phyloP scores from a whole-genome alignment of 2,797 vertebrate genomes.

The Tarsius wallacei region DNA sequence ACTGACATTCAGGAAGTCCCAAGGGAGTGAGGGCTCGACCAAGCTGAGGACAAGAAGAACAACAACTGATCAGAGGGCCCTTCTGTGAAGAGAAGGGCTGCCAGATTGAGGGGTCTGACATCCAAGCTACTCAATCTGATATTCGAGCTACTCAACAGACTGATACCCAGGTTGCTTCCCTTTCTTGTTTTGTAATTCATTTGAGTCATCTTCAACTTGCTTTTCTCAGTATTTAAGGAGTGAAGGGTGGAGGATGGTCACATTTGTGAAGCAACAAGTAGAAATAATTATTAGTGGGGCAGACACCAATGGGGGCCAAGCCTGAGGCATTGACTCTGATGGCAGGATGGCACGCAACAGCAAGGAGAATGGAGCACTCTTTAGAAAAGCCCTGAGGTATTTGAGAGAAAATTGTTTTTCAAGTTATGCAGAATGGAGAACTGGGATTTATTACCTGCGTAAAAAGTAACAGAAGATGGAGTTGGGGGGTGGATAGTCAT shows the following conservation, averaged over 20 bases:
- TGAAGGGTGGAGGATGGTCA: not conserved
- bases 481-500: not conserved
- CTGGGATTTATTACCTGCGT: not conserved
- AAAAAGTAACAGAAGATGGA: not conserved
- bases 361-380: not conserved
- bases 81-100: not conserved
- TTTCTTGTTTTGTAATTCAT: not conserved
- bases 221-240: not conserved
- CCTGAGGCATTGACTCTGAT: not conserved
- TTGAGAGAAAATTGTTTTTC: not conserved
- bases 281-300: not conserved
- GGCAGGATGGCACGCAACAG: not conserved
- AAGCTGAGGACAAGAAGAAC: not conserved
- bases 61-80: not conserved
- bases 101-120: not conserved
- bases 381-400: not conserved
- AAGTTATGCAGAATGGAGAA: not conserved
- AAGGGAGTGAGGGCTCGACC: not conserved
- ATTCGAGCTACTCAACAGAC: not conserved
- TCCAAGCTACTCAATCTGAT: not conserved
- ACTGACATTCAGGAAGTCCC: not conserved
- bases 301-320: not conserved
- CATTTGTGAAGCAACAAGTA: conserved; percentile 2
- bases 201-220: not conserved
- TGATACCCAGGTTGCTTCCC: not conserved